These are phyloP conservation scores for Lepidurus packardi DNA, from an alignment of 1,140 invertebrate genomes.

Conservation along the genomic window DNA sequence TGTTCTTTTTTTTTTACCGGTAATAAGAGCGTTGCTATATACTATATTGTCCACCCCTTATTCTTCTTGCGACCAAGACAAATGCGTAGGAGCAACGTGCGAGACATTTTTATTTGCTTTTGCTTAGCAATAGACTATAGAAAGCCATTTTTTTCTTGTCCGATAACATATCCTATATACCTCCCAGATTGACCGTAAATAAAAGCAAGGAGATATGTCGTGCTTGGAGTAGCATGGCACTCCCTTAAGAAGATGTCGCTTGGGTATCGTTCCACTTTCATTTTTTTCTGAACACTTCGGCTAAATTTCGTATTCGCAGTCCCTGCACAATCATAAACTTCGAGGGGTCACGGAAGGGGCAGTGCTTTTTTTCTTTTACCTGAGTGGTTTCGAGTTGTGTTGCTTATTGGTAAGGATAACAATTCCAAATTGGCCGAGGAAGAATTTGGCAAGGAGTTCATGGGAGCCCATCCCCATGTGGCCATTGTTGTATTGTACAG, in stretches of 20 bases:
- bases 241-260: neutral
- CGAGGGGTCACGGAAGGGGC: neutral
- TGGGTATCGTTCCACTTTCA: neutral
- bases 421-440: slow-evolving; percentile 2
- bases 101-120: slow-evolving; percentile 6
- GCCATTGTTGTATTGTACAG: neutral
- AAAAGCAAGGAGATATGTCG: neutral
- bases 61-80: neutral
- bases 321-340: neutral
- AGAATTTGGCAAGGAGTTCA: neutral
- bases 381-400: neutral
- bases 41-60: neutral
- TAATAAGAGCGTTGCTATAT: neutral
- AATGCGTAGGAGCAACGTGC: neutral
- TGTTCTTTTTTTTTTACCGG: neutral
- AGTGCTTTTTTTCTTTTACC: neutral
- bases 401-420: neutral
- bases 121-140: neutral
- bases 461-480: slow-evolving; percentile 8
- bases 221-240: neutral
- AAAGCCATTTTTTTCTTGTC: slow-evolving; percentile 2
- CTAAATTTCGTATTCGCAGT: neutral
- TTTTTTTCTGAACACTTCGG: neutral
- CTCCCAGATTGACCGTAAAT: slow-evolving; percentile 19
- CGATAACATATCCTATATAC: neutral